phyloP scores from a whole-genome alignment of 2,888 invertebrate genomes.

The Drosophila borborema region DNA sequence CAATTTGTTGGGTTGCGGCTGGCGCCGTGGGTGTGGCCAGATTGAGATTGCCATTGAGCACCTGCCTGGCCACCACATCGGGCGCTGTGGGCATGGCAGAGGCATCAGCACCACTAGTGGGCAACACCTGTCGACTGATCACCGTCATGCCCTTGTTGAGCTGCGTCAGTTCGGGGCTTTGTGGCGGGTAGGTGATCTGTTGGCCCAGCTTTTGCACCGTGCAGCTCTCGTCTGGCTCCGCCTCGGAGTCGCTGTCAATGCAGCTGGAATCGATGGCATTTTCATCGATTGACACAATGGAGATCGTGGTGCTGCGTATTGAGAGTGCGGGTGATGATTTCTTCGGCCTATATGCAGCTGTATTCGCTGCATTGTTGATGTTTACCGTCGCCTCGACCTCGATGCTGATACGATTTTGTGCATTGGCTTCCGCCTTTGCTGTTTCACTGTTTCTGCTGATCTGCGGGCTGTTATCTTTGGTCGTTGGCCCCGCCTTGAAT shows the following conservation, averaged over 20 bases:
- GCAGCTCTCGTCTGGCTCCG: constrained; percentile 74
- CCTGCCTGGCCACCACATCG: constrained; percentile 56
- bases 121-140: constrained; percentile 72
- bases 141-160: constrained; percentile 77
- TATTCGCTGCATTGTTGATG: constrained; percentile 30
- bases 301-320: constrained; percentile 82
- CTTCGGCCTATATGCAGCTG: constrained; percentile 11
- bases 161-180: constrained; percentile 71
- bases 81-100: constrained; percentile 21
- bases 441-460: constrained; percentile 16
- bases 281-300: constrained; percentile 83
- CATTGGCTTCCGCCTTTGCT: constrained; percentile 13
- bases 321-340: constrained; percentile 79
- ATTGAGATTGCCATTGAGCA: constrained; percentile 61
- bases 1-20: constrained; percentile 85
- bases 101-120: constrained; percentile 32
- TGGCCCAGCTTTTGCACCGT: constrained; percentile 83
- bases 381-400: constrained; percentile 68
- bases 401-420: constrained; percentile 59
- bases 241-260: constrained; percentile 82
- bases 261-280: constrained; percentile 83
- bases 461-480: constrained; percentile 47
- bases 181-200: constrained; percentile 75
- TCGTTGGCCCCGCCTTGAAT: constrained; percentile 43
- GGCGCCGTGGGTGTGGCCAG: constrained; percentile 45